These are phyloP conservation scores for Gymnobelideus leadbeateri DNA, from an alignment of 2,113 vertebrate species.

Conservation along the genomic window DNA sequence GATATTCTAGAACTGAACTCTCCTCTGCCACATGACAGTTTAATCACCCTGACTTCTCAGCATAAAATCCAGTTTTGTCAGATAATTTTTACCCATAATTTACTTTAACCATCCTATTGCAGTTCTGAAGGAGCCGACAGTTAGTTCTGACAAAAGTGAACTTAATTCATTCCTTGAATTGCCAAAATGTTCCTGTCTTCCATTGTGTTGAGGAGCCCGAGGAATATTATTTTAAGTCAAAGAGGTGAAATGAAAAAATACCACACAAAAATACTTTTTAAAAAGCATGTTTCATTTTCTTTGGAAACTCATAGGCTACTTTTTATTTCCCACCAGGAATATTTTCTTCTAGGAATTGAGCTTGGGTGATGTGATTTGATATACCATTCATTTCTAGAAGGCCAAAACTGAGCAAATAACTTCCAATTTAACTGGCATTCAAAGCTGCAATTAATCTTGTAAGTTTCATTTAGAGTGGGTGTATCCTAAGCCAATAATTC, in stretches of 20 bases:
- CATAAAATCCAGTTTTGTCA: conserved; percentile 56
- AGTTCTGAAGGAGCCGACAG: conserved; percentile 49
- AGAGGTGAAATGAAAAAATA: conserved; percentile 22
- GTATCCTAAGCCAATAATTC: conserved; percentile 61
- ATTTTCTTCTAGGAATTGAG: conserved; percentile 54
- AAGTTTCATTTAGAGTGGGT: conserved; percentile 57
- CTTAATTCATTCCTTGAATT: conserved; percentile 55
- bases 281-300: conserved; percentile 50
- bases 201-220: not conserved
- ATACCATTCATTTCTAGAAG: conserved; percentile 64
- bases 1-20: conserved; percentile 51
- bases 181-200: conserved; percentile 51
- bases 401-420: conserved; percentile 54
- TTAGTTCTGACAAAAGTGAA: conserved; percentile 25
- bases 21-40: conserved; percentile 55
- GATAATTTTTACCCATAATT: conserved; percentile 58
- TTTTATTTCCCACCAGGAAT: conserved; percentile 25
- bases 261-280: conserved; percentile 25
- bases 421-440: conserved; percentile 40
- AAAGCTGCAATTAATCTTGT: conserved; percentile 70
- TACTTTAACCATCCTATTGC: conserved; percentile 48
- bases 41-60: conserved; percentile 55
- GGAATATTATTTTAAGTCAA: not conserved
- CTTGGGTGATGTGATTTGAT: conserved; percentile 57
- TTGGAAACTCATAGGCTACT: not conserved